Conservation (phyloP, 1,140 invertebrate genomes). For the Drepana arcuata region DNA sequence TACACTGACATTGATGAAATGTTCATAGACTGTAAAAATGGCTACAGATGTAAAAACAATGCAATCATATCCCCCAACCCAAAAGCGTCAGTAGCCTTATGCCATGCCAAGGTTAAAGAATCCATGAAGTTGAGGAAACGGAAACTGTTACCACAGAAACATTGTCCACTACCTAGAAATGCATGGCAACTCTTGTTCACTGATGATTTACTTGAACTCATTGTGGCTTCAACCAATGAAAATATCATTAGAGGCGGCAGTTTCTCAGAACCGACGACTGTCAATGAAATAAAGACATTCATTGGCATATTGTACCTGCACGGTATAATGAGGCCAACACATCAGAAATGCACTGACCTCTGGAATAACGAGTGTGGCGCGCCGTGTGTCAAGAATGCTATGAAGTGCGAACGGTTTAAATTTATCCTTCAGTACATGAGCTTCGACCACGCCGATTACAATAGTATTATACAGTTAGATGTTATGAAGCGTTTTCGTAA, state of each 20-base stretch:
- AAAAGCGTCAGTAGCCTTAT: conserved; percentile 20
- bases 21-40: conserved; percentile 43
- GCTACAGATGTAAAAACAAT: conserved; percentile 48
- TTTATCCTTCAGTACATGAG: conserved; percentile 61
- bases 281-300: conserved; percentile 64
- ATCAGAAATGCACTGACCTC: conserved; percentile 61
- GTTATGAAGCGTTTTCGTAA: conserved; percentile 65
- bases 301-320: conserved; percentile 68
- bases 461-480: conserved; percentile 52
- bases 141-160: conserved; percentile 19
- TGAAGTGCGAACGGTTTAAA: conserved; percentile 65
- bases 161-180: conserved; percentile 39
- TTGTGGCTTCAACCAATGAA: conserved; percentile 64
- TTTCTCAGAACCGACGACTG: conserved; percentile 25
- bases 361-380: conserved; percentile 57
- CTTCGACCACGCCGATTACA: conserved; percentile 54
- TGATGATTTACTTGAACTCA: conserved; percentile 59
- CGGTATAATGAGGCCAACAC: conserved; percentile 58
- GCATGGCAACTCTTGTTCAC: conserved; percentile 67
- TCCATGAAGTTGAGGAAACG: conserved; percentile 25
- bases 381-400: conserved; percentile 50
- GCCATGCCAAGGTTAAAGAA: conserved; percentile 24
- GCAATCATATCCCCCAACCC: conserved; percentile 35
- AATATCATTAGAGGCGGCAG: conserved; percentile 33
- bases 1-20: conserved; percentile 30